Base-by-base conservation (phyloP, 2,113 vertebrate genomes). In the Fregata magnificens region DNA sequence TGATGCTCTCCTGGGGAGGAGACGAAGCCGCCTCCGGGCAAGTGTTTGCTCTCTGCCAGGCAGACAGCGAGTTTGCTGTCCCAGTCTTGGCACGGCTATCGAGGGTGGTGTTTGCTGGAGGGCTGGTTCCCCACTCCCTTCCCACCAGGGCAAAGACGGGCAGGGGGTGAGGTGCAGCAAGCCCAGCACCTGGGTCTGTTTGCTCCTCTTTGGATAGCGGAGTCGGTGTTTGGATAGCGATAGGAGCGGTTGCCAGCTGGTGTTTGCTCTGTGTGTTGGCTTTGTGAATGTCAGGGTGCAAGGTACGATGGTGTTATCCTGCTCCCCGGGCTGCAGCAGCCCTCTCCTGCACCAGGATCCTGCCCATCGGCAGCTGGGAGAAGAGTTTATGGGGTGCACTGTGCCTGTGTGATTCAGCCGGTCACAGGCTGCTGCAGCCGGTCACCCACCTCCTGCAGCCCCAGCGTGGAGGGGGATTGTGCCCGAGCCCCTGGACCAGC, bases 391-490 rank as follows among this genome's bases (percentile, higher is more conserved):
- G 14, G 16, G 67, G 6, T 71, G 26, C 42, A n/a, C 28, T 2
- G 1, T 7, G 44, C 7, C 45, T 7, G 55, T 1, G 1, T 2
- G 32, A 4, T 38, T 53, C 9, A 3, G 3, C 19, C 3, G 20
- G 7, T 3, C 7, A 9, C 14, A 16, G 58, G 58, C 26, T 58
- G 13, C 56, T 58, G 36, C 61, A 28, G 36, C 25, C 2, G 3
- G 3, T 42, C 52, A 5, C 47, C 63, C 22, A 16, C 7, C 13
- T 79, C 63, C 52, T 0, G 0, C 40, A 42, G 44, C 53, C 13
- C 16, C 1, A 0, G 10, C 2, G 0, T 1, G 36, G 45, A 34
- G 31, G 21, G 22, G 21, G 45, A 32, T 21, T 5, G 53, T 34
- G 28, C 36, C 49, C 1, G 2, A 80, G 49, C 49, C 47, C 55